Evolutionary conservation across 2,888 invertebrate genomes (phyloP), one percentile per base, ranked within the genome.

Genomic region (Lasioglossum calceatum): DNA sequence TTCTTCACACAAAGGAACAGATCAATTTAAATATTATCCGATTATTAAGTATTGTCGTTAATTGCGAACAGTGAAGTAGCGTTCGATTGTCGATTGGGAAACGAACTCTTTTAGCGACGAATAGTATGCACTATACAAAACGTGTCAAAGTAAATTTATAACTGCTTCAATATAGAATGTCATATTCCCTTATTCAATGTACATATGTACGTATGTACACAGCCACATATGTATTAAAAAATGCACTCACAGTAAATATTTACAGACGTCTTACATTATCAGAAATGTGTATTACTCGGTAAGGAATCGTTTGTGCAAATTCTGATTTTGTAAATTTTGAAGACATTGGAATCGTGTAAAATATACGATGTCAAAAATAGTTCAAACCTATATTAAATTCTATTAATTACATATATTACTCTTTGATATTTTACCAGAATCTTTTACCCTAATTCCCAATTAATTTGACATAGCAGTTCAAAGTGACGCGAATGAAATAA

Each of bases 1-100:
- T 39, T 71, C 76, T 58, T 47, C 64, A 23, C 23, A 14, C 14
- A 70, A 77, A 79, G 73, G 23, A 74, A 10, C 42, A 47, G 39
- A 74, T 80, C 47, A 19, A 67, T 67, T 36, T 79, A 54, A 78
- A 85, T 79, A 77, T 77, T 42, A 23, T 44, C 32, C 71, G n/a
- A 14, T 77, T 72, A 74, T 82, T 79, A 79, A 70, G 85, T 36
- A 32, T 47, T 54, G 76, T 64, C n/a, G 72, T 82, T 79, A 85
- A 85, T 79, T 79, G 72, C 64, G 82, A 78, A 79, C 82, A 77
- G 78, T 75, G 70, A 77, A 83, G 79, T 72, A 36, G 39, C 23
- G 19, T 74, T 74, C 47, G 61, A 32, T 54, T 54, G 27, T 36
- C 39, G 23, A 70, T 47, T 58, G 32, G 16, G n/a, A 67, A 67